phyloP scores from a whole-genome alignment of 2,113 vertebrate species.

The Thinocorus orbignyianus region DNA sequence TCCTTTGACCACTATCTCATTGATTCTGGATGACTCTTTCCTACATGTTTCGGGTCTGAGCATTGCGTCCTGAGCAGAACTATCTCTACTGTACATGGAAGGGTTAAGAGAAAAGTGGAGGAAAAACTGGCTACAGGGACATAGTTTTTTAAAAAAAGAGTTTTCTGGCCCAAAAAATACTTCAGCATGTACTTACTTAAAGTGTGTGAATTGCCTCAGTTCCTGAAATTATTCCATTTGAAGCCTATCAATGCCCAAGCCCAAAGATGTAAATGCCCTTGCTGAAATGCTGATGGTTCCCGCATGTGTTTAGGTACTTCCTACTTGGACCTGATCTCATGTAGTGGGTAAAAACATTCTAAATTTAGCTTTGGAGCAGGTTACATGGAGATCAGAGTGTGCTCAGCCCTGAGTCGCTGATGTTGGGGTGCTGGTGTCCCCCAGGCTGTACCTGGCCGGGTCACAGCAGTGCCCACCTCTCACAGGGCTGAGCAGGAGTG shows the following conservation, averaged over 20 bases:
- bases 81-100: background rate
- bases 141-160: background rate
- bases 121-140: background rate
- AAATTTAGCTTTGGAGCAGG: background rate
- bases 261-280: background rate
- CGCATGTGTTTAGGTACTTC: fast-evolving
- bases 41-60: background rate
- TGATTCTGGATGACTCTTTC: background rate
- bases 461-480: fast-evolving
- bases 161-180: background rate
- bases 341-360: background rate
- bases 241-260: background rate
- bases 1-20: background rate
- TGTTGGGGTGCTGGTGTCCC: background rate
- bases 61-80: background rate
- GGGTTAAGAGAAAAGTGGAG: background rate
- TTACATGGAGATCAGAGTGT: fast-evolving
- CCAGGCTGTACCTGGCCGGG: background rate
- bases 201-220: background rate
- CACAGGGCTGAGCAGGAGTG: background rate
- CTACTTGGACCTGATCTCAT: background rate
- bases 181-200: background rate
- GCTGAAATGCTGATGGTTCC: background rate
- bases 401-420: background rate
- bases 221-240: conserved; percentile 1